A percentile compares a stretch with the other conserved stretches of the same genome.
Evolutionary conservation across 2,888 invertebrate species (phyloP).

Genomic region (Metalampra italica): DNA sequence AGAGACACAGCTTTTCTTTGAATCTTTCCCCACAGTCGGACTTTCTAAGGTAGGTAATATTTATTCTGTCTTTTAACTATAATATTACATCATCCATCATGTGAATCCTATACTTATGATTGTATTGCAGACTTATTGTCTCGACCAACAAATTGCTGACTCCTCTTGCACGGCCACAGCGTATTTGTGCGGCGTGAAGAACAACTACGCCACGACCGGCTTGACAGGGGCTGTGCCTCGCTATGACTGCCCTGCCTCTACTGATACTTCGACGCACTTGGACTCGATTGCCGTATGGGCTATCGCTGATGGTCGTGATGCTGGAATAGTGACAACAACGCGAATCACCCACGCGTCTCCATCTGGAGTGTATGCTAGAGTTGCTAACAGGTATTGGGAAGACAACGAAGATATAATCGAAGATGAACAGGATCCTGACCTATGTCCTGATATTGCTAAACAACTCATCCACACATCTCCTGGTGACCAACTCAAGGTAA

Average conservation of each 20-base stretch:
- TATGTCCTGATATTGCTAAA: conserved; percentile 82
- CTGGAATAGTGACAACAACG: conserved; percentile 83
- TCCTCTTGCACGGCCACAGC: conserved; percentile 86
- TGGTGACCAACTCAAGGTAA: conserved; percentile 82
- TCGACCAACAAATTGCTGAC: conserved; percentile 82
- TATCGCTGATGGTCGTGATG: conserved; percentile 63
- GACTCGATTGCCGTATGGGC: conserved; percentile 83
- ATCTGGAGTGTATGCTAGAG: conserved; percentile 82
- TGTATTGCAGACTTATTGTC: conserved; percentile 71
- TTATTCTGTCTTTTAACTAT: not conserved
- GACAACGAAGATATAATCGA: conserved; percentile 76
- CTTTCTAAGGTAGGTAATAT: conserved; percentile 82
- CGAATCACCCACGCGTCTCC: conserved; percentile 89
- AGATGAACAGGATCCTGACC: conserved; percentile 35
- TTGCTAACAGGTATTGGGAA: conserved; percentile 85
- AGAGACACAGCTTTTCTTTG: conserved; percentile 79
- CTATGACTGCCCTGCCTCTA: conserved; percentile 77
- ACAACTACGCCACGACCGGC: conserved; percentile 81
- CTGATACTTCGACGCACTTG: conserved; percentile 68
- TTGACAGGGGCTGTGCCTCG: conserved; percentile 80
- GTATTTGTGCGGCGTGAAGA: conserved; percentile 82
- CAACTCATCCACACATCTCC: conserved; percentile 82
- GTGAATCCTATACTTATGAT: not conserved
- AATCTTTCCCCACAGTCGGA: conserved; percentile 81
- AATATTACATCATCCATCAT: not conserved